Evolutionary conservation across 2,113 vertebrate genomes (phyloP).

Genomic region (Ceuthmochares aereus): DNA sequence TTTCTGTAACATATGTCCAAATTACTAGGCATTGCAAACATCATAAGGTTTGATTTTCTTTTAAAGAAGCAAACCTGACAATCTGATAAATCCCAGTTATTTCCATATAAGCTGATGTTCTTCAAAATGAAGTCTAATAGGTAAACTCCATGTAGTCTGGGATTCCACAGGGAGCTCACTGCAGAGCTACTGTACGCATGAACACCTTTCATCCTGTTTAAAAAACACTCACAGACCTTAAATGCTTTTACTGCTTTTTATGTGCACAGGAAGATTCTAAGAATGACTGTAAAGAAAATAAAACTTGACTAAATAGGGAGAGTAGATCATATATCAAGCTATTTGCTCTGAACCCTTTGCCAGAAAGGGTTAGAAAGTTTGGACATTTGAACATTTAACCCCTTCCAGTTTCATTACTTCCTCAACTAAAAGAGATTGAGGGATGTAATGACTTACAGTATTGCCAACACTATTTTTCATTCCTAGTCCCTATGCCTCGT

Average conservation of each 20-base stretch:
- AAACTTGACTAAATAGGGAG: neutral
- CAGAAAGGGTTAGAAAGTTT: neutral
- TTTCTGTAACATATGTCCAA: fast-evolving
- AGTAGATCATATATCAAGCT: neutral
- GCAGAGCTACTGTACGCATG: neutral
- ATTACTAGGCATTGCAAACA: neutral
- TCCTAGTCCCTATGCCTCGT: no score
- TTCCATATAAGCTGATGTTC: neutral
- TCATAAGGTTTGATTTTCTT: neutral
- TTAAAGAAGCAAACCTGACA: neutral
- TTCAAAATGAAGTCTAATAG: neutral
- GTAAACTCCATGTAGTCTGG: neutral
- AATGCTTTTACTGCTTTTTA: neutral
- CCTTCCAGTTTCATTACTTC: neutral
- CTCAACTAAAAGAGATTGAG: neutral
- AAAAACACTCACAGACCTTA: neutral
- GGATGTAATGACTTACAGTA: neutral
- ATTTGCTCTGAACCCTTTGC: neutral
- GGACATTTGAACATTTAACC: neutral
- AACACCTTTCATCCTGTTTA: neutral
- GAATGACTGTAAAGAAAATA: neutral
- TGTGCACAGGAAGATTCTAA: neutral
- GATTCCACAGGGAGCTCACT: neutral
- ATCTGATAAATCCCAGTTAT: neutral
- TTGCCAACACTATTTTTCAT: neutral